These are phyloP conservation scores for Setophaga kirtlandii DNA, from an alignment of 2,113 vertebrate genomes.

Conservation along the genomic window DNA sequence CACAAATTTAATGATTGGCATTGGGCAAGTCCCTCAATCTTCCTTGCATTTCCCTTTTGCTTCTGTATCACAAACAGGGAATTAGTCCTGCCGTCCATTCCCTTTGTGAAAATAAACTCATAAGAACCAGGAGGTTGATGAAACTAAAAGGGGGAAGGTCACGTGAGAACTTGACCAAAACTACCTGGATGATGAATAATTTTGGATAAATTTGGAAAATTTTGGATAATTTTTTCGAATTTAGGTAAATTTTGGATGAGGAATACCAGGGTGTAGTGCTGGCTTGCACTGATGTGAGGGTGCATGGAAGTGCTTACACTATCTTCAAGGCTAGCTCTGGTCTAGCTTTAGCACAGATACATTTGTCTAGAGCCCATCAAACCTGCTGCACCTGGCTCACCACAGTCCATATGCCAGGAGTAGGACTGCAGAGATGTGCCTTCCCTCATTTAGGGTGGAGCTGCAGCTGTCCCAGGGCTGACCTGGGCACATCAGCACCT, in stretches of 20 bases:
- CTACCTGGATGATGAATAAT: background rate
- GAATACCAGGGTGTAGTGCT: background rate
- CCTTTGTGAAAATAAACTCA: background rate
- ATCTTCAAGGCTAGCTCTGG: background rate
- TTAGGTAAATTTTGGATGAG: background rate
- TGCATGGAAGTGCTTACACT: background rate
- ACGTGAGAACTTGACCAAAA: background rate
- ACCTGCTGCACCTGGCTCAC: background rate
- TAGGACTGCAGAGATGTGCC: background rate
- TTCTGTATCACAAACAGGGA: background rate
- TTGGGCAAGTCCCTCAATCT: background rate
- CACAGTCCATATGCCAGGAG: accelerated
- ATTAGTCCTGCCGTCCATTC: background rate
- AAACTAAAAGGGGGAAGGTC: background rate
- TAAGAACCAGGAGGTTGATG: background rate
- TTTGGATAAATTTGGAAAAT: background rate
- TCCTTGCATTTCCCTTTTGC: background rate
- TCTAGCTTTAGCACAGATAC: background rate
- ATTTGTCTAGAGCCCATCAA: background rate
- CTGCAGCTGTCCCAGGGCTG: accelerated
- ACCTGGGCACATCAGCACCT: background rate
- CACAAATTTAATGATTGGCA: background rate
- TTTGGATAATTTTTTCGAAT: background rate
- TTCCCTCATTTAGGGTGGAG: background rate
- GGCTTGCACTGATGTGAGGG: background rate